A percentile compares a stretch with the other conserved stretches of the same genome.
Evolutionary conservation across 2,888 invertebrate species (phyloP).

Genomic region (Candidula unifasciata): DNA sequence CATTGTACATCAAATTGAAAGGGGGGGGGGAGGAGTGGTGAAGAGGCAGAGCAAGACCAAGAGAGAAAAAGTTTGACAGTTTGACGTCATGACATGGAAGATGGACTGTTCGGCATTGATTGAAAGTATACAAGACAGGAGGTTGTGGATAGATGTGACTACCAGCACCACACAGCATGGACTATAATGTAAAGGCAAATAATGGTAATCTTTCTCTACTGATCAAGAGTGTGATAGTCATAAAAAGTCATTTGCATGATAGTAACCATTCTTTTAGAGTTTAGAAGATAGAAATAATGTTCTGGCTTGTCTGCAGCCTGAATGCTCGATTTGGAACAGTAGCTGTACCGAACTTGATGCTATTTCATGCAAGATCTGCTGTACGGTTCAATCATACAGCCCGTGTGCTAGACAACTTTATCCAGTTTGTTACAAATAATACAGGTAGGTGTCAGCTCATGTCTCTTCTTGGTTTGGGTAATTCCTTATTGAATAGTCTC

Average conservation of each 20-base stretch:
- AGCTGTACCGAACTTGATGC: constrained; percentile 76
- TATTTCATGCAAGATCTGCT: constrained; percentile 76
- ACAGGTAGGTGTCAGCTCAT: constrained; percentile 67
- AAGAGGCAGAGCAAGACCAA: no score
- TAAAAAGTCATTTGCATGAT: no score
- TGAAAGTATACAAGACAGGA: no score
- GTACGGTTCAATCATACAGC: constrained; percentile 81
- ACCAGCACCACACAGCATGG: no score
- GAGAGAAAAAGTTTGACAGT: no score
- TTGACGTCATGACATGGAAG: no score
- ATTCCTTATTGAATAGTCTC: constrained; percentile 70
- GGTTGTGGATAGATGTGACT: no score
- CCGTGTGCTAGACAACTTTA: constrained; percentile 87
- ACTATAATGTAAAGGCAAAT: not conserved
- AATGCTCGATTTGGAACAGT: constrained; percentile 77
- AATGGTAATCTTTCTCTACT: not conserved
- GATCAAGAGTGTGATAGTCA: not conserved
- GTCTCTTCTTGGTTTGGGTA: no score
- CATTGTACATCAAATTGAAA: no score
- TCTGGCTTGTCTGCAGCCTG: constrained; percentile 65
- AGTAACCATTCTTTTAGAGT: not conserved
- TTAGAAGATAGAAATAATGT: not conserved
- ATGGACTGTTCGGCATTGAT: no score
- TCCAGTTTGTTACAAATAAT: constrained; percentile 73
- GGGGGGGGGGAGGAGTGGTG: no score